Evolutionary conservation across 2,888 invertebrate genomes (phyloP).

Genomic region (Enchytraeus crypticus): DNA sequence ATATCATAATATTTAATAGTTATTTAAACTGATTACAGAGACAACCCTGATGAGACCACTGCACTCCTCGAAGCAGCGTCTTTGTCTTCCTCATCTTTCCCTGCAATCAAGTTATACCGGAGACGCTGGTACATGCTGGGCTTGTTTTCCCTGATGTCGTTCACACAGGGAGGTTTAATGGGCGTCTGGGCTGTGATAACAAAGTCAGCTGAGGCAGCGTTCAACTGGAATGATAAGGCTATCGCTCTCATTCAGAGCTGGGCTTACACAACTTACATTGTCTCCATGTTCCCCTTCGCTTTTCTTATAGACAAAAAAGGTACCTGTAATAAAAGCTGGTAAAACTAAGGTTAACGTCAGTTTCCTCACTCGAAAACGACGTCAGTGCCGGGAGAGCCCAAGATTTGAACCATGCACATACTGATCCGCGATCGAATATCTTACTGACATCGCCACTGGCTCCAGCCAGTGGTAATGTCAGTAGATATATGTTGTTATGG

Average conservation of each 20-base stretch:
- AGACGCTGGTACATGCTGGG: constrained; percentile 25
- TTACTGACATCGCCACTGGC: too few species aligned
- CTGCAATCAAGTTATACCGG: constrained; percentile 18
- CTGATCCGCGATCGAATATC: too few species aligned
- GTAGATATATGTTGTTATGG: too few species aligned
- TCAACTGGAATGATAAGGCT: constrained; percentile 22
- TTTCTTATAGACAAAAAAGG: constrained; percentile 24
- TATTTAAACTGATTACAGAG: too few species aligned
- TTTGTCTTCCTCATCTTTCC: not conserved
- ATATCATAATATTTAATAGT: too few species aligned
- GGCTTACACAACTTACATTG: constrained; percentile 20
- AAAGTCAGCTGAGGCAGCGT: constrained; percentile 22
- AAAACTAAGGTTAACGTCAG: too few species aligned
- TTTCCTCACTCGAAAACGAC: too few species aligned
- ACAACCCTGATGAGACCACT: not conserved
- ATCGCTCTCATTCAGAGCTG: constrained; percentile 25
- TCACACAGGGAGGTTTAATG: constrained; percentile 22
- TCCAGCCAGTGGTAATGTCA: too few species aligned
- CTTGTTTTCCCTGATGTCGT: constrained; percentile 19
- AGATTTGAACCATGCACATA: too few species aligned
- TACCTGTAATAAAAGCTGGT: too few species aligned
- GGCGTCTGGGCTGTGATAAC: constrained; percentile 23
- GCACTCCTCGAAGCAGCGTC: not conserved
- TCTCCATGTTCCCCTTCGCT: constrained; percentile 21
- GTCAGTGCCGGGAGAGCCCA: too few species aligned